These are phyloP conservation scores for Thunnus thynnus DNA, from an alignment of 2,113 vertebrate species.

Conservation along the genomic window DNA sequence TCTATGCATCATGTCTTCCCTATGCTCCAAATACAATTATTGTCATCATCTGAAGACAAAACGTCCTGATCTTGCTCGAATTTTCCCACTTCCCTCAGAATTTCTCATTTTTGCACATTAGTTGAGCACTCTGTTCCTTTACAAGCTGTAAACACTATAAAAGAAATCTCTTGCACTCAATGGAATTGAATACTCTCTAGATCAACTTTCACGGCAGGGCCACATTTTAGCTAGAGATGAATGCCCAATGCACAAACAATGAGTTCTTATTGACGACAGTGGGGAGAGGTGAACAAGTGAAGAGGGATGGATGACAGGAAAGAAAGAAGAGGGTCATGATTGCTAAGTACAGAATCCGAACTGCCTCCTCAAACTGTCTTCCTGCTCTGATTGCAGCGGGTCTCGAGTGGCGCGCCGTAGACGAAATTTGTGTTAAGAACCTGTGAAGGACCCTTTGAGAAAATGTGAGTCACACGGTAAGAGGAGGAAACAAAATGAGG, in stretches of 20 bases:
- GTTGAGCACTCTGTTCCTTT: conserved; percentile 11
- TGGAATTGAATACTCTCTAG: conserved; percentile 20
- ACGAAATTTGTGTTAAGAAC: conserved; percentile 56
- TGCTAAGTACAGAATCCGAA: conserved; percentile 39
- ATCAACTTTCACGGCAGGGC: conserved; percentile 22
- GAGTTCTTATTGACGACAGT: conserved; percentile 27
- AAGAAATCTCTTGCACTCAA: conserved; percentile 32
- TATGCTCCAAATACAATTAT: not conserved
- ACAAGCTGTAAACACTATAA: conserved; percentile 23
- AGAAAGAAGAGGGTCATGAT: conserved; percentile 31
- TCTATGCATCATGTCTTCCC: not conserved
- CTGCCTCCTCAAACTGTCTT: conserved; percentile 30
- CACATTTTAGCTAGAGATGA: conserved; percentile 33
- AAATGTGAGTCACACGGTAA: not conserved
- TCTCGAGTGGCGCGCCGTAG: conserved; percentile 36
- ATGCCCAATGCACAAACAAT: conserved; percentile 30
- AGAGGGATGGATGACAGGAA: conserved; percentile 27
- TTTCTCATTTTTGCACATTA: conserved; percentile 14
- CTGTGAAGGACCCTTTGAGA: conserved; percentile 30
- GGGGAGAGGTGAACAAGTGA: conserved; percentile 16
- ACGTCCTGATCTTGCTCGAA: conserved; percentile 1
- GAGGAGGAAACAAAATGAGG: not conserved
- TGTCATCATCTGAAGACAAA: conserved; percentile 20
- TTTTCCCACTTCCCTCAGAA: conserved; percentile 2
- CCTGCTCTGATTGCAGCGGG: conserved; percentile 53